These are phyloP conservation scores for Ypsolopha scabrella DNA, from an alignment of 2,888 invertebrate genomes.

Conservation along the genomic window DNA sequence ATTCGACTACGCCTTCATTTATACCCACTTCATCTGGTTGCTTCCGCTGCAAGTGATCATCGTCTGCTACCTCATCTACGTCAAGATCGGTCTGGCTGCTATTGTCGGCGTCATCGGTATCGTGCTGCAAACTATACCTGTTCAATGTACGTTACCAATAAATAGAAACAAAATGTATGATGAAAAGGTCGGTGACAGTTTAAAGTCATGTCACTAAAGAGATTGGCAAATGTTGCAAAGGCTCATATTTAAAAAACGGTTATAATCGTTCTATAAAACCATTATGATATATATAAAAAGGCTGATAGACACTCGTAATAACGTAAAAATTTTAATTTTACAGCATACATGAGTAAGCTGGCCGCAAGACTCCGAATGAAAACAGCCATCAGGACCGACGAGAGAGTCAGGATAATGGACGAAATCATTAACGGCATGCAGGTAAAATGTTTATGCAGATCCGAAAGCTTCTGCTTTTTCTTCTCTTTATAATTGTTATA, in stretches of 20 bases:
- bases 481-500: background rate
- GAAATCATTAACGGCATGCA: constrained; percentile 95
- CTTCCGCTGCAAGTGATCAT: constrained; percentile 77
- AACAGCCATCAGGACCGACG: constrained; percentile 89
- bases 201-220: no score
- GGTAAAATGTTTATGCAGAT: constrained; percentile 45
- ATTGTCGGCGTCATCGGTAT: constrained; percentile 84
- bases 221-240: no score
- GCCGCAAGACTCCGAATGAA: constrained; percentile 76
- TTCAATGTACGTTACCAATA: constrained; percentile 74
- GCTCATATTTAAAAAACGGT: no score
- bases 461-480: background rate
- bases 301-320: no score
- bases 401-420: constrained; percentile 92
- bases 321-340: background rate
- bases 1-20: constrained; percentile 87
- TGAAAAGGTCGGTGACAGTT: no score
- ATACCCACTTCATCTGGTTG: constrained; percentile 90
- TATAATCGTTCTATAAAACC: no score
- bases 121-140: constrained; percentile 82
- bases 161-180: no score
- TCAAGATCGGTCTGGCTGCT: constrained; percentile 78
- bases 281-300: no score
- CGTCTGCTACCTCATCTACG: constrained; percentile 84
- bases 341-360: constrained; percentile 75